Percentiles rank a stretch among this genome's conserved stretches.
Conservation (phyloP, 2,888 invertebrate genomes). For the Philopedon plagiatum region DNA sequence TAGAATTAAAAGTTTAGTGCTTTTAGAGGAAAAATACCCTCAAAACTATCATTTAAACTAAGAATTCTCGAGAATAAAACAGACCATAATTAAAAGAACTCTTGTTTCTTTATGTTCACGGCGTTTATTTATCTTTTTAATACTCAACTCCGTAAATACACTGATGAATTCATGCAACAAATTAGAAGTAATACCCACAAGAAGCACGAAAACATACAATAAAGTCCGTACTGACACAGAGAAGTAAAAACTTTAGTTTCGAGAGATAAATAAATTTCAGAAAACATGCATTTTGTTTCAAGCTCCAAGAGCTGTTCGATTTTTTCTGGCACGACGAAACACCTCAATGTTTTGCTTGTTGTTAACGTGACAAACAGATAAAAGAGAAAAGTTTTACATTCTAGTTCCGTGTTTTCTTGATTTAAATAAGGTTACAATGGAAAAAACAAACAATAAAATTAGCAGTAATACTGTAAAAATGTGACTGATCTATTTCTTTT, state of each 20-base stretch:
- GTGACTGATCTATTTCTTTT: no score
- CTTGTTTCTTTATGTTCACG: no score
- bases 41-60: no score
- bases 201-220: slow-evolving; percentile 28
- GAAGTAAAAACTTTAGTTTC: slow-evolving; percentile 33
- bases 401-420: neutral
- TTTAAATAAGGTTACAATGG: neutral
- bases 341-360: slow-evolving; percentile 34
- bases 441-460: no score
- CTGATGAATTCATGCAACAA: slow-evolving; percentile 3
- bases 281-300: slow-evolving; percentile 44
- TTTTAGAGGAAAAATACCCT: no score
- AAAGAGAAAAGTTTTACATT: slow-evolving; percentile 22
- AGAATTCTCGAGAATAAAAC: no score
- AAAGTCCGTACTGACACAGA: slow-evolving; percentile 24
- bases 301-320: slow-evolving; percentile 31
- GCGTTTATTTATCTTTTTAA: neutral
- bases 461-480: no score
- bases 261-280: slow-evolving; percentile 42
- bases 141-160: neutral
- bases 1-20: no score
- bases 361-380: slow-evolving; percentile 33
- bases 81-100: no score
- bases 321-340: slow-evolving; percentile 27
- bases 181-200: slow-evolving; percentile 26